Evolutionary conservation across 2,113 vertebrate genomes (phyloP).

Genomic region (Columba janthina): DNA sequence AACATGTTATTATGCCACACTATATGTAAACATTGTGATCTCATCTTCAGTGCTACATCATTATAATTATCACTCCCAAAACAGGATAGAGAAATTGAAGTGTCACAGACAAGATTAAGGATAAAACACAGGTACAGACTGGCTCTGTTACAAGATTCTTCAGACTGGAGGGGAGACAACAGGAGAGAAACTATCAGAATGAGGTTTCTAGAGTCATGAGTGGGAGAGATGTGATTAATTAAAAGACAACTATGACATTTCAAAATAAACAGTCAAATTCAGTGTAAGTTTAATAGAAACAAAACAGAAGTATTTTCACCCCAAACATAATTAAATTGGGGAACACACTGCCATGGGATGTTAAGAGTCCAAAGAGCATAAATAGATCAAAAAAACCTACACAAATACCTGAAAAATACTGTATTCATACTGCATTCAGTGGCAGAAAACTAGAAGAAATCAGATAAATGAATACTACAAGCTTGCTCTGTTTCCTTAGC

Average conservation of each 20-base stretch:
- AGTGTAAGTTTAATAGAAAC: neutral
- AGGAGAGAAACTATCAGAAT: neutral
- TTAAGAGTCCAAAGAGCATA: neutral
- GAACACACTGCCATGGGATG: neutral
- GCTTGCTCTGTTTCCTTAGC: neutral
- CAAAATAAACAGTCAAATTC: accelerated
- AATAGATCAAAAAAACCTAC: neutral
- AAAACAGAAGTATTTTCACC: neutral
- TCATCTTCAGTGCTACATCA: neutral
- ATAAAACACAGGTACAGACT: neutral
- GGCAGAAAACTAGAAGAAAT: neutral
- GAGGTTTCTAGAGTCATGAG: neutral
- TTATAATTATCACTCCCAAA: neutral
- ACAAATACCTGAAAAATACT: neutral
- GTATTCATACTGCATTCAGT: neutral
- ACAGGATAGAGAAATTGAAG: neutral
- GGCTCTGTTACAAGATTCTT: neutral
- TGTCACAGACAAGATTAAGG: neutral
- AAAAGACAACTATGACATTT: neutral
- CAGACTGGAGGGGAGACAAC: neutral
- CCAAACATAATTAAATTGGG: neutral
- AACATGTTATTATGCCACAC: neutral
- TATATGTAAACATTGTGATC: neutral
- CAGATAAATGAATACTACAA: neutral
- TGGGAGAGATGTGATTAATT: neutral